Evolutionary conservation across 1,140 invertebrate species (phyloP), one percentile per base, ranked within the genome.

Genomic region (Cotesia typhae): DNA sequence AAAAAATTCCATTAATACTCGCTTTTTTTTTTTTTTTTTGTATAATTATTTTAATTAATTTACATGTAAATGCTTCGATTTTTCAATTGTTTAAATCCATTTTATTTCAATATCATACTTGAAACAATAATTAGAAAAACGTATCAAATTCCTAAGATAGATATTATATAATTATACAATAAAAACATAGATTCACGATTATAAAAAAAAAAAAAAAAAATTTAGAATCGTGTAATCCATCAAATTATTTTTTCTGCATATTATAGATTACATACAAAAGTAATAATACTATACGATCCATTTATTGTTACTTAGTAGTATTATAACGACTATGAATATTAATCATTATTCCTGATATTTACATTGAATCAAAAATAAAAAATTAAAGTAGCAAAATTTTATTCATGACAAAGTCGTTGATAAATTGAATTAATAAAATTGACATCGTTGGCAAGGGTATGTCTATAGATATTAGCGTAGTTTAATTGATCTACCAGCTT

Each of bases 231-330:
- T 55, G 17, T 17, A n/a, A 55, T 66, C 28, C 41, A 36, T 66
- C 20, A 36, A 4, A 37, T 67, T 63, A n/a, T 61, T 14, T 38
- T 9, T 55, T 59, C 67, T 70, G 41, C 14, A 63, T 38, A 14
- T 51, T 74, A 74, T 70, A 73, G 66, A 70, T 37, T 65, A 76
- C 37, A 74, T 77, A 78, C 77, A 80, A 80, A 81, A 81, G 76
- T 79, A 81, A 80, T 79, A 80, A 82, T 80, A 80, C 77, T 81
- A 77, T 76, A 67, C 67, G 60, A 75, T 76, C 73, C 63, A 72
- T 52, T 35, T 70, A 65, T 64, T n/a, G 52, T 52, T 9, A 47
- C 10, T 10, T 47, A 47, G 41, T 47, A 47, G 41, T 47, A 47
- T 47, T 6, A 47, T 47, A 47, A 47, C 41, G 10, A 47, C 10